Evolutionary conservation across 2,888 invertebrate genomes (phyloP).

Genomic region (Formica aserva): DNA sequence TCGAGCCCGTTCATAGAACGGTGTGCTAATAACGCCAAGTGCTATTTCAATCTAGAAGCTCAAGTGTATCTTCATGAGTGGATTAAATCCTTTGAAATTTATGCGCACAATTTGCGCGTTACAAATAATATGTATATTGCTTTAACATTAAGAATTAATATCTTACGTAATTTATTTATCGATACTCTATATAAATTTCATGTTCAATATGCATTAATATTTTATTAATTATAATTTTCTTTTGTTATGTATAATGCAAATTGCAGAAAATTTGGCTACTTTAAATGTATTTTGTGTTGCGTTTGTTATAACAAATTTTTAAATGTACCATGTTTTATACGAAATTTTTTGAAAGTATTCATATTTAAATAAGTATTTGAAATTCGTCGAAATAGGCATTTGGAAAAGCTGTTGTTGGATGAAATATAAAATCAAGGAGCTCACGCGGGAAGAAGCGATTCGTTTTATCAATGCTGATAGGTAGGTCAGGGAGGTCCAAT

Average conservation of each 20-base stretch:
- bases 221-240: not conserved
- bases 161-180: not conserved
- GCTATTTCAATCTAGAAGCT: slow-evolving; percentile 32
- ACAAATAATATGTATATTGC: not conserved
- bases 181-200: not conserved
- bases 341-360: not conserved
- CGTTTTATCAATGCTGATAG: not conserved
- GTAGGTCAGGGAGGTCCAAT: not conserved
- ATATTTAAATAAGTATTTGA: not conserved
- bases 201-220: not conserved
- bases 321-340: not conserved
- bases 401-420: not conserved
- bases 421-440: slow-evolving; percentile 1
- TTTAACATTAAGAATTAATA: not conserved
- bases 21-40: slow-evolving; percentile 34
- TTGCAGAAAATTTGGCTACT: not conserved
- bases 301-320: not conserved
- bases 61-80: not conserved
- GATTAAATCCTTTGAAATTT: not conserved
- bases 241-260: not conserved
- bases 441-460: not conserved
- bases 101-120: not conserved
- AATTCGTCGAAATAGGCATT: not conserved
- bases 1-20: slow-evolving; percentile 1
- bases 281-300: not conserved